Evolutionary conservation across 2,113 vertebrate species (phyloP).

Genomic region (Erpornis zantholeuca): DNA sequence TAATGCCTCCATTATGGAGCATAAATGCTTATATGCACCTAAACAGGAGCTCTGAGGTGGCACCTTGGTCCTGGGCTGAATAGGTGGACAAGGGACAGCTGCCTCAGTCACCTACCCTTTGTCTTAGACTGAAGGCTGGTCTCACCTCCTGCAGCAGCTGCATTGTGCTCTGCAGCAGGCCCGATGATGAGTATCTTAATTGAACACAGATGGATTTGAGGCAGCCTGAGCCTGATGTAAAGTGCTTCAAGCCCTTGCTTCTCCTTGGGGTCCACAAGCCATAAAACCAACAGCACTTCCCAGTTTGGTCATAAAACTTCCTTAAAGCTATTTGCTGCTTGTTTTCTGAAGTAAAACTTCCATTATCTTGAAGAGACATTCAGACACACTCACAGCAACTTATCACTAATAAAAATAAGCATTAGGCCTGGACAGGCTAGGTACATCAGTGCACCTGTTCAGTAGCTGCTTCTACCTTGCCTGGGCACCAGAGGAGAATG

Average conservation of each 20-base stretch:
- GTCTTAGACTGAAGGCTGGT: neutral
- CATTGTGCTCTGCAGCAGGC: neutral
- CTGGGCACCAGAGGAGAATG: neutral
- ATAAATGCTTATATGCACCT: neutral
- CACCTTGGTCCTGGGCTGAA: neutral
- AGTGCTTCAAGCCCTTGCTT: neutral
- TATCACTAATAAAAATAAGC: neutral
- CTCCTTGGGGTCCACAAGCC: neutral
- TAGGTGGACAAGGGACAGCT: neutral
- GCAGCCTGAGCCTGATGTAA: neutral
- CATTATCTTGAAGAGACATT: neutral
- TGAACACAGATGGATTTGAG: constrained; percentile 15
- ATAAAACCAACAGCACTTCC: neutral
- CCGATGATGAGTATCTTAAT: neutral
- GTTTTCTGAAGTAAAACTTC: constrained; percentile 7
- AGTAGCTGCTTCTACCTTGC: neutral
- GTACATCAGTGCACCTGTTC: neutral
- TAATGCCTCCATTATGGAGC: neutral
- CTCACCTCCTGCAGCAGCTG: neutral
- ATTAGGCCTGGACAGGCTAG: neutral
- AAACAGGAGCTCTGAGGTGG: neutral
- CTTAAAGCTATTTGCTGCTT: constrained; percentile 4
- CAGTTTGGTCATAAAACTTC: neutral
- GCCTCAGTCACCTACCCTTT: neutral
- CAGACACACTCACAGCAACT: neutral